Conservation (phyloP, 2,888 invertebrate genomes). For the Drosophila pullipes region DNA sequence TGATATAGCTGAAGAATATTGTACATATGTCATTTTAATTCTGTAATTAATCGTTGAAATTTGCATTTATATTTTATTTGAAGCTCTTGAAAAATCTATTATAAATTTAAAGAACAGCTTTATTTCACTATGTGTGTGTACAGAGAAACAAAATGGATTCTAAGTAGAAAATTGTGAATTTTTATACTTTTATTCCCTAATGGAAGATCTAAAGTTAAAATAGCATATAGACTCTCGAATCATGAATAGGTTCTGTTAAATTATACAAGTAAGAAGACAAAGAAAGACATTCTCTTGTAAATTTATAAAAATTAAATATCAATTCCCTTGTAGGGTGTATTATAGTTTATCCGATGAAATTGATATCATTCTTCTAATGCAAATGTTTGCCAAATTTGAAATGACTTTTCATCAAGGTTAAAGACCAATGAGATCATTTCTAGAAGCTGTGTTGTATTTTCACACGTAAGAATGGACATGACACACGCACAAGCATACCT, state of each 20-base stretch:
- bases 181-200: neutral
- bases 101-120: neutral
- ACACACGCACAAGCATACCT: neutral
- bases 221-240: neutral
- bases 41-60: neutral
- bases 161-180: neutral
- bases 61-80: neutral
- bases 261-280: neutral
- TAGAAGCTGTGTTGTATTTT: constrained; percentile 2
- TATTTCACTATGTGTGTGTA: neutral
- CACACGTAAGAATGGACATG: constrained; percentile 2
- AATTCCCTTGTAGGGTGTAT: constrained; percentile 9
- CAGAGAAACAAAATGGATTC: neutral
- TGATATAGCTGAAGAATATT: neutral
- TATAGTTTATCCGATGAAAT: neutral
- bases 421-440: constrained; percentile 41
- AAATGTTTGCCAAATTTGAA: constrained; percentile 36
- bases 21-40: neutral
- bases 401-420: constrained; percentile 34
- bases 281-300: neutral
- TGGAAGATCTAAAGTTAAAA: neutral
- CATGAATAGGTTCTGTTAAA: neutral
- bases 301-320: neutral
- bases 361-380: neutral
- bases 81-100: neutral